Percentiles rank a stretch among this genome's conserved stretches.
Conservation (phyloP, 2,888 invertebrate genomes). For the Neoaliturus tenellus region DNA sequence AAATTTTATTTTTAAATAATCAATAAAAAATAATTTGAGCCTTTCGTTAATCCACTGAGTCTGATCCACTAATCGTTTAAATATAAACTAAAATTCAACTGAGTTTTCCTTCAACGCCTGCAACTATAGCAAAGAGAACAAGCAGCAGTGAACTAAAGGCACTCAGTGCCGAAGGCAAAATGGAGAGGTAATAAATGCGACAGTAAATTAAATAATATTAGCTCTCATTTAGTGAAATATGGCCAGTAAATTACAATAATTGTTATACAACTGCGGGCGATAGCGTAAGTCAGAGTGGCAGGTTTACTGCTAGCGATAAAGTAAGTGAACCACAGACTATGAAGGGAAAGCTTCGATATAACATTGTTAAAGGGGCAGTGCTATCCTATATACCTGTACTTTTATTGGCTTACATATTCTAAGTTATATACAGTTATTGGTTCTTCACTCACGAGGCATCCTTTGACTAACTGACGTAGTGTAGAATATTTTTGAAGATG, state of each 20-base stretch:
- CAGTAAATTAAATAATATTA: background rate
- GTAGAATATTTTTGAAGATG: too few relatives aligned
- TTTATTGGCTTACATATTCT: background rate
- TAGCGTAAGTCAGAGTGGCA: background rate
- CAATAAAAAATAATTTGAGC: too few relatives aligned
- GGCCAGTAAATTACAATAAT: conserved; percentile 6
- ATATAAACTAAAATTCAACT: too few relatives aligned
- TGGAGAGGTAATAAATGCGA: background rate
- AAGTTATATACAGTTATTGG: too few relatives aligned
- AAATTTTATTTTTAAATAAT: too few relatives aligned
- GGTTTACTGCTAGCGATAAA: background rate
- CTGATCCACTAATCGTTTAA: too few relatives aligned
- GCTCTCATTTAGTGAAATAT: background rate
- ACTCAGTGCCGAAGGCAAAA: background rate
- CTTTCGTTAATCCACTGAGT: too few relatives aligned
- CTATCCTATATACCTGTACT: background rate
- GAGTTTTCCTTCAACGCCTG: too few relatives aligned
- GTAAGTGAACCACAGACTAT: conserved; percentile 12
- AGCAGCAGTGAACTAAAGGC: too few relatives aligned
- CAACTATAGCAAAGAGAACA: too few relatives aligned
- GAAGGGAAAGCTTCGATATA: conserved; percentile 5
- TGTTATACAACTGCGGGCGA: background rate
- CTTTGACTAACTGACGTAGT: too few relatives aligned
- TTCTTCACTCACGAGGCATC: too few relatives aligned
- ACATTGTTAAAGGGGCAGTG: background rate